These are phyloP conservation scores for Procambarus clarkii DNA, from an alignment of 1,140 invertebrate species.

Conservation along the genomic window DNA sequence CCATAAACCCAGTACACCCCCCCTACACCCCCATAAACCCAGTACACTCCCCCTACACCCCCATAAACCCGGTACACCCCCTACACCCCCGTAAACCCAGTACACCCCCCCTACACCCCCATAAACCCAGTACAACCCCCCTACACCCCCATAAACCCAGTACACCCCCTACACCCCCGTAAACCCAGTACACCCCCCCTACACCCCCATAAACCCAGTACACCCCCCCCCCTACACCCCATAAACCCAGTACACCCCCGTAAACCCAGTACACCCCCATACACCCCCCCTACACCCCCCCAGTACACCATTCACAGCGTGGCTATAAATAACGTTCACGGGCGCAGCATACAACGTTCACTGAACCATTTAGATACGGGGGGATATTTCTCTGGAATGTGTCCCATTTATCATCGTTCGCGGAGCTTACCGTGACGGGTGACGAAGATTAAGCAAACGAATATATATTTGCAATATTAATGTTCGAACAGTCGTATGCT, in stretches of 20 bases:
- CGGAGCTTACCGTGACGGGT: not conserved
- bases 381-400: slow-evolving; percentile 10
- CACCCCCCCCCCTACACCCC: not conserved
- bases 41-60: not conserved
- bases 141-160: not conserved
- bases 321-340: not conserved
- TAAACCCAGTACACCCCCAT: not conserved
- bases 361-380: slow-evolving; percentile 15
- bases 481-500: not conserved
- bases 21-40: not conserved
- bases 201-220: too few species aligned
- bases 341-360: not conserved
- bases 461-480: slow-evolving; percentile 3
- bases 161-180: not conserved
- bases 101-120: not conserved
- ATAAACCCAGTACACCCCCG: not conserved
- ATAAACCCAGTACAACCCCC: too few species aligned
- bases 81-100: not conserved
- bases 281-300: not conserved
- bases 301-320: not conserved
- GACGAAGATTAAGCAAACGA: slow-evolving; percentile 7
- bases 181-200: not conserved
- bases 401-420: not conserved
- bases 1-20: too few species aligned
- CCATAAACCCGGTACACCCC: too few species aligned